Evolutionary conservation across 2,888 invertebrate species (phyloP).

Genomic region (Thymelicus sylvestris): DNA sequence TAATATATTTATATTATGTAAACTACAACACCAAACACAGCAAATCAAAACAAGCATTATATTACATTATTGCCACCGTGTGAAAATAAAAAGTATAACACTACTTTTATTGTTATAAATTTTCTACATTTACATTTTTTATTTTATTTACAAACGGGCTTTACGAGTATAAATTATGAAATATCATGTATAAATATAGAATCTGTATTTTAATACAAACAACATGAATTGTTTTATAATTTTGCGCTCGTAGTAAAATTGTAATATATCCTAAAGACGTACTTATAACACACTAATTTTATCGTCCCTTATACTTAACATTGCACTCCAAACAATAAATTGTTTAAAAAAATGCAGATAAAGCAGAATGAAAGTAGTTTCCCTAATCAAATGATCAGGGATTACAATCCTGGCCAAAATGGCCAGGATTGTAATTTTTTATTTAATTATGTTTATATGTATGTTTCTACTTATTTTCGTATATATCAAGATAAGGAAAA

Average conservation of each 20-base stretch:
- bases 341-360: too few relatives aligned
- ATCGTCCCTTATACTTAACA: slow-evolving; percentile 37
- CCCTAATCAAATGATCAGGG: too few relatives aligned
- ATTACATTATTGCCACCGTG: slow-evolving; percentile 64
- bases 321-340: slow-evolving; percentile 23
- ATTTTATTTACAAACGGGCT: slow-evolving; percentile 49
- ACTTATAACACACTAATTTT: slow-evolving; percentile 4
- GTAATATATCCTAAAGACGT: slow-evolving; percentile 42
- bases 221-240: slow-evolving; percentile 38
- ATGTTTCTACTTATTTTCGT: too few relatives aligned
- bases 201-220: slow-evolving; percentile 51
- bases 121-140: slow-evolving; percentile 42
- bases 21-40: slow-evolving; percentile 76
- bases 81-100: slow-evolving; percentile 47
- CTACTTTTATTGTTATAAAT: slow-evolving; percentile 32
- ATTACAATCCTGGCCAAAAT: too few relatives aligned
- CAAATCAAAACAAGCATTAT: slow-evolving; percentile 69
- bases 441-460: too few relatives aligned
- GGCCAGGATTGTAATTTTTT: too few relatives aligned
- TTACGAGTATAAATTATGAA: slow-evolving; percentile 47
- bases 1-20: slow-evolving; percentile 42
- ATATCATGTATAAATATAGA: slow-evolving; percentile 61
- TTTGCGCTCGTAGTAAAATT: neutral
- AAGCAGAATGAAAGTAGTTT: too few relatives aligned
- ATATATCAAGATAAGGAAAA: too few relatives aligned